A percentile compares a stretch with the other conserved stretches of the same genome.
These are phyloP conservation scores for Eurystomus glaucurus DNA, from an alignment of 2,797 vertebrate species.

Conservation along the genomic window DNA sequence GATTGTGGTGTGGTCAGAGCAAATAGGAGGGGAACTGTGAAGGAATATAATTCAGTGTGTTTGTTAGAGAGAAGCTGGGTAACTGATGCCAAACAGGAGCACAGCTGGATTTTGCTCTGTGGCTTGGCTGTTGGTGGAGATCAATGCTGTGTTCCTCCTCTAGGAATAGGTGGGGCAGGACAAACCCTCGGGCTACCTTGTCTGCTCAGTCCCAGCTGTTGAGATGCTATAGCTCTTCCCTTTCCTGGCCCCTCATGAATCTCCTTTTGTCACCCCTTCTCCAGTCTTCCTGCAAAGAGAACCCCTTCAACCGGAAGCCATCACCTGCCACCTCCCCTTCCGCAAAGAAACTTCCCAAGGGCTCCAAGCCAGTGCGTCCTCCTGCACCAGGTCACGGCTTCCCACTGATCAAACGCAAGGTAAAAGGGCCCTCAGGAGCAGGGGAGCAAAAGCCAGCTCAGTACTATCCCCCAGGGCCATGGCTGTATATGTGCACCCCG, in stretches of 20 bases:
- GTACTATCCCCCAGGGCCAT: neutral
- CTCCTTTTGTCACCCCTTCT: neutral
- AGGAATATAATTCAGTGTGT: neutral
- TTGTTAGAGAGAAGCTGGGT: neutral
- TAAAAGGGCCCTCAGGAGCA: slow-evolving; percentile 24
- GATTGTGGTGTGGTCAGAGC: neutral
- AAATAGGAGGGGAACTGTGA: neutral
- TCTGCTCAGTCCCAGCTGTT: neutral
- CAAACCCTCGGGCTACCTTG: neutral
- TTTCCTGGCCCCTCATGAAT: neutral
- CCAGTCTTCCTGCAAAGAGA: slow-evolving; percentile 89
- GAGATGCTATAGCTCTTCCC: neutral
- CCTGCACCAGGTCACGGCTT: slow-evolving; percentile 91
- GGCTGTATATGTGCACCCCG: neutral
- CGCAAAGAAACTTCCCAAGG: slow-evolving; percentile 85
- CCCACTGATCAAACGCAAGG: slow-evolving; percentile 95
- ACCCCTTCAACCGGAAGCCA: slow-evolving; percentile 96
- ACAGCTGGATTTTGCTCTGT: rapidly evolving
- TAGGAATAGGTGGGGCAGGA: neutral
- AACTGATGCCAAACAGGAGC: neutral
- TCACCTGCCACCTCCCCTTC: slow-evolving; percentile 84
- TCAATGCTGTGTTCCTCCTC: neutral
- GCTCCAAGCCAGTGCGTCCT: slow-evolving; percentile 91
- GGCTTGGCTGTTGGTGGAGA: neutral
- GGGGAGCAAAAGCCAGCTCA: neutral